Base-by-base conservation (phyloP, 2,888 invertebrate species). In the Drosophila peninsularis region DNA sequence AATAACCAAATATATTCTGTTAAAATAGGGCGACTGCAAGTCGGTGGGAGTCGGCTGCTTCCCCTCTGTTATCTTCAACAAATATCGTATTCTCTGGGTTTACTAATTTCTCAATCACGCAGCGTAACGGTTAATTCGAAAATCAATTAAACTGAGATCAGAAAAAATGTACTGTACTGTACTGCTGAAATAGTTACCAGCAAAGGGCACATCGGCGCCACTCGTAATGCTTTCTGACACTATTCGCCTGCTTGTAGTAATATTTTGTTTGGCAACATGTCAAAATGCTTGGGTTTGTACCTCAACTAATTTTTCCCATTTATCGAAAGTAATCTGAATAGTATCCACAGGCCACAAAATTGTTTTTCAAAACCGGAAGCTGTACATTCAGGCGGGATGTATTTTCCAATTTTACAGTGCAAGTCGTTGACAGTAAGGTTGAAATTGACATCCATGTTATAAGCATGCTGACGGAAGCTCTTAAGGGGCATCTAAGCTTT, bases 341-440 rank as follows among this genome's bases (percentile, higher is more conserved):
- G 2, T 39, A 17, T 53, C 7, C 9, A 13, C 42, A 82, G 82
- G 60, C 67, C 11, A 42, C 54, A 7, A 76, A 71, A 63, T 36
- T 88, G 65, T 24, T 62, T 7, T 82, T 82, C 17, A 72, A 60
- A 30, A 69, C 27, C 17, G 86, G 80, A 0, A 62, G 53, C 17
- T 82, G 82, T 55, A 65, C 11, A 1, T 78, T 53, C 56, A 69
- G 63, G 14, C 55, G n/a, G 0, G 66, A 70, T 5, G 32, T 56
- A 3, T 86, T 88, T 45, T 77, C 87, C 11, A 80, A 83, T 19
- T 80, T 88, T 32, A 37, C 72, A 6, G 7, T 88, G 1, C 14
- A 65, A 34, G 54, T 83, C 3, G 47, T 45, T 5, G 52, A 83
- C 13, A 65, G 58, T 2, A 75, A 71, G 32, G 5, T 80, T 1